Percentiles rank a stretch among this genome's conserved stretches.
These are phyloP conservation scores for Drosophila parthenogenetica DNA, from an alignment of 2,888 invertebrate species.

Conservation along the genomic window DNA sequence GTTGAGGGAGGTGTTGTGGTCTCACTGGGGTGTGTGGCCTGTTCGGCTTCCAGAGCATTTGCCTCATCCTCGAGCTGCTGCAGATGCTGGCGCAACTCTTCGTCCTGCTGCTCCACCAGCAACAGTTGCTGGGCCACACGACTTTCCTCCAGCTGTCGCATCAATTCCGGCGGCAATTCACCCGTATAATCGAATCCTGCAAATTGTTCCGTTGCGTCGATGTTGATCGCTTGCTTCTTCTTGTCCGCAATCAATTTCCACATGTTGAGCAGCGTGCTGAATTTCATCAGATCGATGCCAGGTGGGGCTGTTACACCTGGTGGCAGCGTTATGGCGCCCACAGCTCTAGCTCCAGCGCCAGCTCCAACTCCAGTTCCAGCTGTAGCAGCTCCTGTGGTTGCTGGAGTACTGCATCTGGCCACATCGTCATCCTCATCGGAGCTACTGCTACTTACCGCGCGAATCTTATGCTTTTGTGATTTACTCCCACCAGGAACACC, in stretches of 20 bases:
- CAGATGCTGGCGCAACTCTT: constrained; percentile 41
- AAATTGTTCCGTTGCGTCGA: constrained; percentile 46
- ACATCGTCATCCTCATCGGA: constrained; percentile 59
- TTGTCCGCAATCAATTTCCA: constrained; percentile 81
- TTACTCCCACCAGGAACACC: constrained; percentile 45
- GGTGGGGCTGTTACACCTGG: constrained; percentile 22
- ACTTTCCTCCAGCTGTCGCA: constrained; percentile 61
- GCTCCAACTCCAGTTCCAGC: no score
- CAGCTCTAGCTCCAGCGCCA: background rate
- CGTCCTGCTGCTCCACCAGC: constrained; percentile 40
- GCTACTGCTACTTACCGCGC: constrained; percentile 82
- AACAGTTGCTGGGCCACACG: constrained; percentile 33
- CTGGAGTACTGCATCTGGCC: constrained; percentile 14
- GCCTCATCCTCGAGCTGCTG: constrained; percentile 41
- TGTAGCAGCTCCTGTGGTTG: background rate
- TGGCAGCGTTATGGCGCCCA: constrained; percentile 6
- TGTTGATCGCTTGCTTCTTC: constrained; percentile 61
- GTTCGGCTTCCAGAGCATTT: constrained; percentile 28
- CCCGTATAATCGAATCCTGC: constrained; percentile 64
- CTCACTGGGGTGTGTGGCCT: constrained; percentile 15
- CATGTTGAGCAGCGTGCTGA: constrained; percentile 72
- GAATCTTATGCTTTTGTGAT: constrained; percentile 65
- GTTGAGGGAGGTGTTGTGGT: constrained; percentile 38
- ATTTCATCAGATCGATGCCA: constrained; percentile 64
- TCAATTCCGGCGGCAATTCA: constrained; percentile 67